Conservation (phyloP, 2,888 invertebrate genomes). For the Cephus nigrinus region DNA sequence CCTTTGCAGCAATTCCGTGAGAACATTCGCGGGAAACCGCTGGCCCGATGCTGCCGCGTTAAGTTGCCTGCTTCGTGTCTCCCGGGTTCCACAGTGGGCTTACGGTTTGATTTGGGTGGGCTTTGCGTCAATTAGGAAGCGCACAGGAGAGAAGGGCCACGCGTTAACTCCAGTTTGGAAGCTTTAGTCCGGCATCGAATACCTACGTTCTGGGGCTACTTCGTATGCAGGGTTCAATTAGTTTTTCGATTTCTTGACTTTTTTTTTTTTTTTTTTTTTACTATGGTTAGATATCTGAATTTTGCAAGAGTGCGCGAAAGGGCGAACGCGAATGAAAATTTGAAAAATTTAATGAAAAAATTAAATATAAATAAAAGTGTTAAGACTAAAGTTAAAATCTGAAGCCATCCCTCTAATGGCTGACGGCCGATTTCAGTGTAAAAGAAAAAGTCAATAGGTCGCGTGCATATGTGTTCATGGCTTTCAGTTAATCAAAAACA, state of each 20-base stretch:
- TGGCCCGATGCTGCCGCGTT: constrained; percentile 22
- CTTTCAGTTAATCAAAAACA: constrained; percentile 6
- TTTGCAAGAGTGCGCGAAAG: not conserved
- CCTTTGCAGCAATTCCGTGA: not conserved
- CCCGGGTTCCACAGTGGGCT: constrained; percentile 20
- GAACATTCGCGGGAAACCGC: constrained; percentile 6
- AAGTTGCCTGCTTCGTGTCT: constrained; percentile 20
- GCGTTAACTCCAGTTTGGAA: not conserved
- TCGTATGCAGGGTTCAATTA: not conserved
- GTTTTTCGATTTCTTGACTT: not conserved
- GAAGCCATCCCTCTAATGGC: not conserved
- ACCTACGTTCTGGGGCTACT: not conserved
- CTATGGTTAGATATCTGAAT: not conserved
- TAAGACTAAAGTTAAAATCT: not conserved
- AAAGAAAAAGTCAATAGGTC: not conserved
- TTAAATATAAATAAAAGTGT: not conserved
- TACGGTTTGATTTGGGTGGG: constrained; percentile 38
- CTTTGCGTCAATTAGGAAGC: constrained; percentile 42
- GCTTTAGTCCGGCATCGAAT: not conserved
- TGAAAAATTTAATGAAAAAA: not conserved
- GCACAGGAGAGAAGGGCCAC: constrained; percentile 21
- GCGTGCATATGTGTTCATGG: not conserved
- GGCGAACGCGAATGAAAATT: not conserved
- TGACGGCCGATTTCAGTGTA: not conserved
- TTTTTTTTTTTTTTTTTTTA: not conserved